Conservation (phyloP, 2,888 invertebrate species). For the Cerastis rubricosa region DNA sequence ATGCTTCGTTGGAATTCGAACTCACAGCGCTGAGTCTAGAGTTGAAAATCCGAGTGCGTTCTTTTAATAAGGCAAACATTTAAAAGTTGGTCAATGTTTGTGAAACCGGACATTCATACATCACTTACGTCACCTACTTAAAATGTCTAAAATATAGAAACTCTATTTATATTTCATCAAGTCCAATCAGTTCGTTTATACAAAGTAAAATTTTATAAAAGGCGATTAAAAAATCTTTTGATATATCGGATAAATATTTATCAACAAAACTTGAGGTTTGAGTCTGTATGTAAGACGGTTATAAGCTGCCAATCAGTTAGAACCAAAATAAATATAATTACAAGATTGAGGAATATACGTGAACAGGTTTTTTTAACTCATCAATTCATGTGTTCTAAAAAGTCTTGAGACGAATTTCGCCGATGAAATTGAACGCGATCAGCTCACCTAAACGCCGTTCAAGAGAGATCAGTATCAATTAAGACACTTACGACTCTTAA, state of each 20-base stretch:
- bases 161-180: conserved; percentile 36
- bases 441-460: background rate
- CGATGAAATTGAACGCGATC: background rate
- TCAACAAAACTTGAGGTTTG: conserved; percentile 41
- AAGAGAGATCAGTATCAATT: background rate
- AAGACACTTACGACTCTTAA: background rate
- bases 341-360: conserved; percentile 21
- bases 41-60: background rate
- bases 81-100: background rate
- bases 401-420: background rate
- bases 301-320: conserved; percentile 48
- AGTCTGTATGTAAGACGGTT: conserved; percentile 21
- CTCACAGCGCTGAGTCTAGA: background rate
- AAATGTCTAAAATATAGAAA: conserved; percentile 50
- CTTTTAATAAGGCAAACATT: background rate
- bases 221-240: conserved; percentile 36
- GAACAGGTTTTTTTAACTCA: conserved; percentile 31
- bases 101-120: conserved; percentile 25
- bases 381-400: conserved; percentile 8
- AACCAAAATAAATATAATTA: background rate
- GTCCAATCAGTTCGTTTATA: conserved; percentile 59
- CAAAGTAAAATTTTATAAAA: conserved; percentile 58
- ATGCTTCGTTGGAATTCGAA: background rate
- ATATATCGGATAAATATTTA: conserved; percentile 47
- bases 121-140: conserved; percentile 66